Base-by-base conservation (phyloP, 2,113 vertebrate species). In the Rhipidura dahli region DNA sequence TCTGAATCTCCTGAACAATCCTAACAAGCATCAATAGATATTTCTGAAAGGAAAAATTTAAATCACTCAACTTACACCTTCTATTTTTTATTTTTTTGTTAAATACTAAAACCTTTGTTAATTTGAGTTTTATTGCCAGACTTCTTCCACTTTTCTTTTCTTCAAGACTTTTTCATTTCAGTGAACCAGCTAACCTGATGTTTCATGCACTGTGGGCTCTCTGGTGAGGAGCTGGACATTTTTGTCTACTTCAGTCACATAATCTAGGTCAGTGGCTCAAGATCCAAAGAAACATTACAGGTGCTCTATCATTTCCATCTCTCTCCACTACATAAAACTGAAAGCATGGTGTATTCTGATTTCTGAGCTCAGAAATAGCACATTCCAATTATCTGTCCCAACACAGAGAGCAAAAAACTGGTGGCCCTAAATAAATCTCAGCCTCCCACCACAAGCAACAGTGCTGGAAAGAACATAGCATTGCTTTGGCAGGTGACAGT, bases 351-450 rank as follows among this genome's bases (percentile, higher is more conserved):
- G 15, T 20, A 28, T 21, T 37, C 33, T 28, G 14, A 68, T 76
- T 83, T 76, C 33, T 47, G 30, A 72, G 16, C 21, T 80, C 35
- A 61, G 20, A 76, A 83, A 45, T n/a, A 11, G 10, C 37, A 83
- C 0, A 0, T 11, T 30, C 1, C 1, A 6, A 39, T 51, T 64
- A 27, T 21, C 8, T 64, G 31, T 37, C 33, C 5, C 20, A 45
- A 37, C 4, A 59, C 11, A 84, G 24, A 21, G 0, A 39, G 8
- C 21, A 78, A 78, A 35, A 60, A 37, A 13, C 7, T 26, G 15
- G 6, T 50, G 23, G 30, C 9, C 30, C 10, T 21, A 65, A 42
- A 63, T 22, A 49, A 37, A 35, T 16, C 40, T n/a, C 22, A n/a
- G 13, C 22, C 5, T 1, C 18, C 47, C 56, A 63, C 14, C 30